Evolutionary conservation across 2,888 invertebrate genomes (phyloP).

Genomic region (Lasioglossum vierecki): DNA sequence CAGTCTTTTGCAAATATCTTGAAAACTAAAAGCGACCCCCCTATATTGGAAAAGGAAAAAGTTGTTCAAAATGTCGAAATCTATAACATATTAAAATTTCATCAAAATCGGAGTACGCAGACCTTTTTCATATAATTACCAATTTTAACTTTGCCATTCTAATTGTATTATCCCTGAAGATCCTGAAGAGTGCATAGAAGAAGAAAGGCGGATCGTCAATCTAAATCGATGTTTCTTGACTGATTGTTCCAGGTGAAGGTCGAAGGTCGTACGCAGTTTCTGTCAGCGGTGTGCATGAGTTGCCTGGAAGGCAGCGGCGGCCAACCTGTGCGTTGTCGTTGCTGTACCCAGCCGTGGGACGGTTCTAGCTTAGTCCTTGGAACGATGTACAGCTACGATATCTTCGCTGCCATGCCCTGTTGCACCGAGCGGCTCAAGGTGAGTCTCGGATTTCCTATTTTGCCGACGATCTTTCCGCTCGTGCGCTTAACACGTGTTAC

Average conservation of each 20-base stretch:
- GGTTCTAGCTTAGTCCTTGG: slow-evolving; percentile 97
- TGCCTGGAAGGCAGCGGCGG: slow-evolving; percentile 94
- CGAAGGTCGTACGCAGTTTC: slow-evolving; percentile 94
- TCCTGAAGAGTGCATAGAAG: background rate
- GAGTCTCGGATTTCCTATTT: slow-evolving; percentile 50
- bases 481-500: background rate
- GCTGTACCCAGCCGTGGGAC: slow-evolving; percentile 95
- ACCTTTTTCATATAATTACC: too few relatives aligned
- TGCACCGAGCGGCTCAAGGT: slow-evolving; percentile 97
- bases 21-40: too few relatives aligned
- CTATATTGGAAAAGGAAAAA: too few relatives aligned
- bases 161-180: background rate
- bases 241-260: slow-evolving; percentile 90
- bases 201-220: background rate
- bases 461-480: slow-evolving; percentile 1
- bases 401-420: slow-evolving; percentile 98
- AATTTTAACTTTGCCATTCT: too few relatives aligned
- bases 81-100: too few relatives aligned
- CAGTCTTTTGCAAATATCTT: too few relatives aligned
- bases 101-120: too few relatives aligned
- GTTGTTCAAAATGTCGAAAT: too few relatives aligned
- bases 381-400: slow-evolving; percentile 99
- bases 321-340: slow-evolving; percentile 92
- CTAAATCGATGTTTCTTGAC: slow-evolving; percentile 18
- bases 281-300: slow-evolving; percentile 97